Evolutionary conservation across 2,888 invertebrate genomes (phyloP), one percentile per base, ranked within the genome.

Genomic region (Teleogryllus oceanicus): DNA sequence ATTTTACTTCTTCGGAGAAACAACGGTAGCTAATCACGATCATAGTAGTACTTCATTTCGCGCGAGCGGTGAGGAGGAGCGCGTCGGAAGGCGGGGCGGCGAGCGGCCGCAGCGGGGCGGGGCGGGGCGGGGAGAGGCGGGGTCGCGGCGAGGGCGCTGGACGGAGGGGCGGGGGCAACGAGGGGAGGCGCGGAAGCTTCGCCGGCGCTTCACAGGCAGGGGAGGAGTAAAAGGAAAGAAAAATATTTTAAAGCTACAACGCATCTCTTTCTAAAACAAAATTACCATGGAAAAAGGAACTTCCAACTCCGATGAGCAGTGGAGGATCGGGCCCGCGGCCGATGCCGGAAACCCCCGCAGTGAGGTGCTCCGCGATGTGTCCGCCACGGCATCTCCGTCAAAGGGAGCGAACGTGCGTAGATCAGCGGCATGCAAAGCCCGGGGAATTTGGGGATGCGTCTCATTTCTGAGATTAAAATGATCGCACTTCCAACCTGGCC

Each of bases 1-100:
- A 78, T 78, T 80, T 80, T 75, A 76, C 76, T 80, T 80, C 80
- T 80, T 51, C 50, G 49, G 50, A 50, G 80, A 51, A 80, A 80
- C 80, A 80, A 80, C 80, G 75, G 75, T 51, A 80, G 80, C 80
- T 80, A 80, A 80, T 80, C 80, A 78, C 74, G 74, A 78, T 78
- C 78, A 49, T 74, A 74, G 49, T 74, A 4, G 49, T 49, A 74
- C 78, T 78, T 78, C 78, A 75, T 78, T 78, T 78, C 74, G 74
- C 74, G n/a, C 20, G 78, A 78, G 49, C 49, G 78, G 21, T 74
- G 62, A 62, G 62, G 62, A 62, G 62, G 62, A 62, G 62, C 13
- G 62, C 62, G 13, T 13, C 16, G 16, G 18, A 62, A 62, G 13
- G 62, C 62, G 62, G 62, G 13, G 13, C 62, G 62, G 62, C 16